These are phyloP conservation scores for Hapalemur alaotrensis DNA, from an alignment of 2,797 vertebrate species.

Conservation along the genomic window DNA sequence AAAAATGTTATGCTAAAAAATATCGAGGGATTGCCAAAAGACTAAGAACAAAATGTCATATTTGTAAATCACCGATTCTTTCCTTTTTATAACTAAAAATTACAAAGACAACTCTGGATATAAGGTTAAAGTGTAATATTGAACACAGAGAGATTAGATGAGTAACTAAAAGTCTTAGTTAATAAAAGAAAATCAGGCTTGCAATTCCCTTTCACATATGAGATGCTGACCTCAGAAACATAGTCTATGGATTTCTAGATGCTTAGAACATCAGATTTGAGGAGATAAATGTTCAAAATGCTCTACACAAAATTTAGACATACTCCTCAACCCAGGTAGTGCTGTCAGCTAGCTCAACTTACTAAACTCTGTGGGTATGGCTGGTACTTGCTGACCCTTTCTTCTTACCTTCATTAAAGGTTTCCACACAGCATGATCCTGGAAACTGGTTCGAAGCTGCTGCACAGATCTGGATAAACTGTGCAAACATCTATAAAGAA, in stretches of 20 bases:
- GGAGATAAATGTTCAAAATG: background rate
- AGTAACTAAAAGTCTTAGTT: background rate
- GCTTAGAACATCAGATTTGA: background rate
- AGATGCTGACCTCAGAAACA: background rate
- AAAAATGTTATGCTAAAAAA: constrained; percentile 7
- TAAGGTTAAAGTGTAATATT: background rate
- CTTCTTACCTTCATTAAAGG: constrained; percentile 97
- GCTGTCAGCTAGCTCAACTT: background rate
- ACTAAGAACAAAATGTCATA: background rate
- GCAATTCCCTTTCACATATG: background rate
- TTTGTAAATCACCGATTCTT: background rate
- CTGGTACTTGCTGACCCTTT: background rate
- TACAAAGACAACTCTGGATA: background rate
- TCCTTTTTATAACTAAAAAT: constrained; percentile 37
- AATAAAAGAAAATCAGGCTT: background rate
- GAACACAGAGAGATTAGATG: background rate
- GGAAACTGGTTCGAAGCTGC: constrained; percentile 98
- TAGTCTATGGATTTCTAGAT: background rate
- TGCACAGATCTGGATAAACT: constrained; percentile 99
- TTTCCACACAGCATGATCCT: constrained; percentile 99
- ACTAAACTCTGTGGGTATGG: too few relatives aligned
- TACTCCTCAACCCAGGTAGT: background rate
- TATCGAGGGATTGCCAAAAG: background rate
- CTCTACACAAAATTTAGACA: background rate
- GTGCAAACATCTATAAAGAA: constrained; percentile 92